A percentile compares a stretch with the other conserved stretches of the same genome.
Conservation (phyloP, 2,113 vertebrate genomes). For the Gymnogyps californianus region DNA sequence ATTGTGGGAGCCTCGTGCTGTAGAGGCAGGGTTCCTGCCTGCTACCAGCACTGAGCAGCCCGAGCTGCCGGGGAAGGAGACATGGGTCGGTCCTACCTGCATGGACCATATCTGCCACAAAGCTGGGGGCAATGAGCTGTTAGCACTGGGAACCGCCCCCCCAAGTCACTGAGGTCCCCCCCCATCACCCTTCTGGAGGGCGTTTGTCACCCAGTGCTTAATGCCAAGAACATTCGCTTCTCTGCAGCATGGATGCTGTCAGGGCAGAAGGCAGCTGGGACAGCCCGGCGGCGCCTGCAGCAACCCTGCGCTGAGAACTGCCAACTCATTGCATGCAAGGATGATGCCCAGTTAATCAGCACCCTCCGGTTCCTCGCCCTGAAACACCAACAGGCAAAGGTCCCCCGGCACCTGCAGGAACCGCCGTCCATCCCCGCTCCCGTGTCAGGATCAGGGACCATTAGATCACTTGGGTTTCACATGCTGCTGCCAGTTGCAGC, state of each 20-base stretch:
- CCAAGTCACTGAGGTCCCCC: not conserved
- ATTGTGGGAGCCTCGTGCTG: rapidly evolving
- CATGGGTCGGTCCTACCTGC: not conserved
- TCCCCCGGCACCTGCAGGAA: rapidly evolving
- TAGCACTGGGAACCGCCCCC: not conserved
- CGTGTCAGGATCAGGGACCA: rapidly evolving
- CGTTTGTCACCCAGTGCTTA: rapidly evolving
- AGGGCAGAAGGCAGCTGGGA: not conserved
- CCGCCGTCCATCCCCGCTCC: not conserved
- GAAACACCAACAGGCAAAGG: not conserved
- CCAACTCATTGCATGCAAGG: not conserved
- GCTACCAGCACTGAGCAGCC: not conserved
- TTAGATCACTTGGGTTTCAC: rapidly evolving
- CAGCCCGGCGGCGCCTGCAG: rapidly evolving
- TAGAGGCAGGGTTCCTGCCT: not conserved
- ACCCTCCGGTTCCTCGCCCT: rapidly evolving
- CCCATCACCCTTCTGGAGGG: rapidly evolving
- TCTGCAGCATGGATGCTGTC: not conserved
- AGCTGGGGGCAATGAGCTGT: not conserved
- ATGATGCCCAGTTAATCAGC: not conserved
- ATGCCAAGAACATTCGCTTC: not conserved
- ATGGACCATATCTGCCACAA: not conserved
- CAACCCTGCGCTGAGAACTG: not conserved
- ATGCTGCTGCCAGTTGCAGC: not conserved
- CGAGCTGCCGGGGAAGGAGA: not conserved